Base-by-base conservation (phyloP, 2,113 vertebrate genomes). In the Paratilapia polleni region DNA sequence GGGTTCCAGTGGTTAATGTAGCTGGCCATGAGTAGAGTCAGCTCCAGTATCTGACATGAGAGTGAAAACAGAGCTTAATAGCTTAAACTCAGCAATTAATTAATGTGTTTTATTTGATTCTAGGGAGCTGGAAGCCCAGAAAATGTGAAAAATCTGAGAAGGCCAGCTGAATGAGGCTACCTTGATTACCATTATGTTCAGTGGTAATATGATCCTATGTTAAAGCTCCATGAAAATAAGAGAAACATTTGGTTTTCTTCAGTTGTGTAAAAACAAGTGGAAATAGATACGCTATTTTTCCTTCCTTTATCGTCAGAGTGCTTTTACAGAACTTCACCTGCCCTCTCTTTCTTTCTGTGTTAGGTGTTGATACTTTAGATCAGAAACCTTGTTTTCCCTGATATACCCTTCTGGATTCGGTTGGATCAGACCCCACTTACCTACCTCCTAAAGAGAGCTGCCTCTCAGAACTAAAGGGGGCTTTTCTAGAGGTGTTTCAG, bases 1-100 rank as follows among this genome's bases (percentile, higher is more conserved):
- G 93, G 92, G 0, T 82, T 96, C 91, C 89, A 95, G 94, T 93
- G 96, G 96, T 97, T 97, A 79, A 98, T 97, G 81, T 98, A 98
- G 93, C 96, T 97, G 89, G 96, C 97, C 94, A 97, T 97, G 87
- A 97, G 96, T 80, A 98, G 95, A 17, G 97, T 98, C 94, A 97
- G 91, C 93, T 97, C 97, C 94, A 97, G 94, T 52, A 97, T 97
- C 97, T 98, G 92, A 36, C 52, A 26, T 24, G 2, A 13, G 59
- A 61, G 47, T 73, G 31, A 38, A 54, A 36, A 17, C 1, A 1
- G 14, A 54, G 22, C 47, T 38, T 79, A 81, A 87, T 80, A 47
- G 49, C 61, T 87, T 82, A 78, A 88, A 79, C 76, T 77, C 13
- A 12, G 43, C 4, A 26, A 66, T 13, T 31, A 31, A 19, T n/a